These are phyloP conservation scores for Xanthia icteritia DNA, from an alignment of 2,888 invertebrate species.

Conservation along the genomic window DNA sequence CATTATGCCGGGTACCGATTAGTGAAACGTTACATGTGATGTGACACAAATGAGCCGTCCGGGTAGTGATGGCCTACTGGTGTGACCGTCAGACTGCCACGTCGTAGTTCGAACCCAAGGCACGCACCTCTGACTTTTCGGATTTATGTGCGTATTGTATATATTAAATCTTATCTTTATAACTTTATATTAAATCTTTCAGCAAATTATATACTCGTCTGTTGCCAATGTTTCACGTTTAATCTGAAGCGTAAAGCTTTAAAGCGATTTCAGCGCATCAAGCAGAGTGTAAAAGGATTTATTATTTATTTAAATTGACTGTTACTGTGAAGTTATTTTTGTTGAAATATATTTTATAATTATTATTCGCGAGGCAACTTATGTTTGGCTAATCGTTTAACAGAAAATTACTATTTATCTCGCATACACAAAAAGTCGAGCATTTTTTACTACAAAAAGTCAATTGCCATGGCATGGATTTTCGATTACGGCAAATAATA, in stretches of 20 bases:
- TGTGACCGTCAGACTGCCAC: no score
- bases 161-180: no score
- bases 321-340: not conserved
- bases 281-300: not conserved
- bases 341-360: not conserved
- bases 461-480: not conserved
- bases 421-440: not conserved
- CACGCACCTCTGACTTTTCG: no score
- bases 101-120: no score
- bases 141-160: no score
- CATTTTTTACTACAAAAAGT: not conserved
- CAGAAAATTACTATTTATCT: not conserved
- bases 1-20: no score
- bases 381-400: not conserved
- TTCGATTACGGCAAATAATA: not conserved
- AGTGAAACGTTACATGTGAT: not conserved
- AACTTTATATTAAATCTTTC: not conserved
- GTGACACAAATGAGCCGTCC: not conserved
- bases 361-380: not conserved
- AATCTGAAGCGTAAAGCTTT: constrained; percentile 1
- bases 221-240: constrained; percentile 15
- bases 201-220: not conserved
- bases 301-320: constrained; percentile 18
- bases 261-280: constrained; percentile 10
- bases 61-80: no score